phyloP scores from a whole-genome alignment of 2,888 invertebrate species.

The Diarsia dahlii region DNA sequence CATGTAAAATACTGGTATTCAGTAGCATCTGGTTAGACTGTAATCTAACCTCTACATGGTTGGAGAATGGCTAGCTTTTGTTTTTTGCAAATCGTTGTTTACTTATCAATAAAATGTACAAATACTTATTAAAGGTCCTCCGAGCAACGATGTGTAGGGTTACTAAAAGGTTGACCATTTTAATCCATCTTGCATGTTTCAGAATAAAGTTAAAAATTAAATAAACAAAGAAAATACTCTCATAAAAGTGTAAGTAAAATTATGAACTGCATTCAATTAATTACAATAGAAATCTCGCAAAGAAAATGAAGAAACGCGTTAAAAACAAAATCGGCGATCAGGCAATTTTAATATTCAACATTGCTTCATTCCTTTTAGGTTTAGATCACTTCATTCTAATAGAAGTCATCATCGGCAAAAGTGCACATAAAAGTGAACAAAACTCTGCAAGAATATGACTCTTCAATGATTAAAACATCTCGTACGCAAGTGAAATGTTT shows the following conservation, averaged over 20 bases:
- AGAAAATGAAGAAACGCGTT: not conserved
- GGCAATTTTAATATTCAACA: not conserved
- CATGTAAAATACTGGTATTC: no score
- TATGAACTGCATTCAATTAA: not conserved
- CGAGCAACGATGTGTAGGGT: not conserved
- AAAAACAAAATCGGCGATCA: not conserved
- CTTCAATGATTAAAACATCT: constrained; percentile 13
- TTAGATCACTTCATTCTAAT: not conserved
- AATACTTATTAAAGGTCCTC: not conserved
- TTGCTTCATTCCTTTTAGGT: not conserved
- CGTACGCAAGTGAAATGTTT: constrained; percentile 35
- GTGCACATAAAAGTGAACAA: not conserved
- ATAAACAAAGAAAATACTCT: not conserved
- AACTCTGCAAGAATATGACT: not conserved
- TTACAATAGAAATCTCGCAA: not conserved
- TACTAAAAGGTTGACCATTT: not conserved
- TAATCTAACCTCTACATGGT: not conserved
- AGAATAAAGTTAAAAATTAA: not conserved
- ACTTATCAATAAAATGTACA: not conserved
- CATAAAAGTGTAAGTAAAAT: not conserved
- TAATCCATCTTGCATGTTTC: not conserved
- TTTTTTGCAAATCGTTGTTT: not conserved
- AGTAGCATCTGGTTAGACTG: not conserved
- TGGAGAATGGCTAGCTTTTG: not conserved
- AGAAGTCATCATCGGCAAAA: not conserved